Evolutionary conservation across 1,140 invertebrate genomes (phyloP).

Genomic region (Hylyphantes graminicola): DNA sequence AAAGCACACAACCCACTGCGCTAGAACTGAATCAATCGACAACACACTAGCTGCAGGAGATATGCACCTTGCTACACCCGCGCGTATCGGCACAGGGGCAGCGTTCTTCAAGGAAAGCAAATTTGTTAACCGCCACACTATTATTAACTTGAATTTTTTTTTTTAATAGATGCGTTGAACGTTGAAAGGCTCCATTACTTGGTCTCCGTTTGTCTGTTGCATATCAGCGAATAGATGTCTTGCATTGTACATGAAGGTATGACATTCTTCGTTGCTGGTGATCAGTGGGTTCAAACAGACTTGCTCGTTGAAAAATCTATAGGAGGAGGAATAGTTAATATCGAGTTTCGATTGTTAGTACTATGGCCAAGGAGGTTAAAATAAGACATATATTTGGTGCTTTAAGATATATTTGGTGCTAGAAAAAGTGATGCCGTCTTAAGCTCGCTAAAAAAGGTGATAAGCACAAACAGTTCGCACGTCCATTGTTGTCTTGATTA

Average conservation of each 20-base stretch:
- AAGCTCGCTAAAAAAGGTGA: not conserved
- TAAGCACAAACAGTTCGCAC: not conserved
- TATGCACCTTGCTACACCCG: too few species aligned
- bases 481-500: not conserved
- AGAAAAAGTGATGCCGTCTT: not conserved
- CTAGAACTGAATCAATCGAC: too few species aligned
- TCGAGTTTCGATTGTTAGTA: too few species aligned
- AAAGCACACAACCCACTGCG: too few species aligned
- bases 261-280: conserved; percentile 60
- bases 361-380: not conserved
- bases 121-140: too few species aligned
- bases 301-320: conserved; percentile 26
- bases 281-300: conserved; percentile 1
- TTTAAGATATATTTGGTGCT: too few species aligned
- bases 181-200: not conserved
- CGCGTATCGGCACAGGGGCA: too few species aligned
- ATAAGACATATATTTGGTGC: not conserved
- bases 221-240: conserved; percentile 65
- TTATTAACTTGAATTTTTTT: too few species aligned
- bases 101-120: too few species aligned
- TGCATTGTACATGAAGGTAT: conserved; percentile 66
- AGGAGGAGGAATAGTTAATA: not conserved
- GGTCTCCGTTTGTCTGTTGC: conserved; percentile 64
- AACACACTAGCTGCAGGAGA: too few species aligned
- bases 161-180: too few species aligned